phyloP scores from a whole-genome alignment of 2,113 vertebrate genomes.

The Natator depressus region DNA sequence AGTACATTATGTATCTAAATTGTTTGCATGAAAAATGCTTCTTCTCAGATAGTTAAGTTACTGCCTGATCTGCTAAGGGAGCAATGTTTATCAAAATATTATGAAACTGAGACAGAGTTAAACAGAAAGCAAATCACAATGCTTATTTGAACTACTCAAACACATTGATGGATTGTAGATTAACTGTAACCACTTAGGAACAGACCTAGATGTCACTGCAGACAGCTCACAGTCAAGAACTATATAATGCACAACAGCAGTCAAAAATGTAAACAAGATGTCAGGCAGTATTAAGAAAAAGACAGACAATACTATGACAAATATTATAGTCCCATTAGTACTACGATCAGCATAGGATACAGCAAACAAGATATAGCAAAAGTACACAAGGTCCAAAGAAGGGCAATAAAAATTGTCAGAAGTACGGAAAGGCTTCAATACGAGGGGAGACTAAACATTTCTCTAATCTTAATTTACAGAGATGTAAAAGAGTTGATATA shows the following conservation, averaged over 20 bases:
- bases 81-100: neutral
- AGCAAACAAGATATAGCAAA: neutral
- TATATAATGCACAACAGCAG: neutral
- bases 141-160: neutral
- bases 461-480: neutral
- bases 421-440: neutral
- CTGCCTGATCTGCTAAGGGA: neutral
- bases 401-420: neutral
- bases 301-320: neutral
- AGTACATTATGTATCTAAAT: neutral
- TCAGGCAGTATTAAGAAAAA: neutral
- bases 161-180: neutral
- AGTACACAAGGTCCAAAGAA: neutral
- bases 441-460: neutral
- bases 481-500: constrained; percentile 3
- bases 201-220: neutral
- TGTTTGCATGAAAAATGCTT: neutral
- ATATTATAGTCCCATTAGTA: neutral
- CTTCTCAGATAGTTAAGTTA: neutral
- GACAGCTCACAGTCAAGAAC: neutral
- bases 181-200: neutral
- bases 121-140: neutral
- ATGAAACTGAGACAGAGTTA: neutral
- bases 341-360: too few relatives aligned
- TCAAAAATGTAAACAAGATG: neutral